Conservation (phyloP, 2,113 vertebrate genomes). For the Cervus canadensis region DNA sequence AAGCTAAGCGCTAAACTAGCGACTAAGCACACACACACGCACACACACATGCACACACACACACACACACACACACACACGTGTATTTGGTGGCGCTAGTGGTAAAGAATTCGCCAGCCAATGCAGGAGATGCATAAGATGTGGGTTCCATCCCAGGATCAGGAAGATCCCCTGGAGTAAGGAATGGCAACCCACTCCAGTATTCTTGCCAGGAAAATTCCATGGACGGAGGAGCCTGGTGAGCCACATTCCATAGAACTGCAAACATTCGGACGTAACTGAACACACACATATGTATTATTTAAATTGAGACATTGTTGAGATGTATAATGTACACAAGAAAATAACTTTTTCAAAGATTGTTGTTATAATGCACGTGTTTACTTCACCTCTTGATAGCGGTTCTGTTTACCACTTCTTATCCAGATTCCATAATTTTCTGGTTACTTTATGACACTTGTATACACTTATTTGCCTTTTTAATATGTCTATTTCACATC, state of each 20-base stretch:
- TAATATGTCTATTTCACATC: not conserved
- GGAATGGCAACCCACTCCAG: not conserved
- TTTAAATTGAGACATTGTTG: not conserved
- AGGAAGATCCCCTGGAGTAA: not conserved
- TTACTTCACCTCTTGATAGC: not conserved
- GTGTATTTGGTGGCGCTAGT: not conserved
- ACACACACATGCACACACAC: too few species aligned
- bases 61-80: not conserved
- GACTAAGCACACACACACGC: too few species aligned
- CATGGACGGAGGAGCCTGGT: not conserved
- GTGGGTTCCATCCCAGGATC: not conserved
- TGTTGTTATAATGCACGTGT: not conserved
- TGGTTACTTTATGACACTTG: not conserved
- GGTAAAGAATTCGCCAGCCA: not conserved
- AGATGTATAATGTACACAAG: not conserved
- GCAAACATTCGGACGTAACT: not conserved
- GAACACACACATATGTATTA: accelerated
- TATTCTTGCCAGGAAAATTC: not conserved
- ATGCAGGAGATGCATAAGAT: not conserved
- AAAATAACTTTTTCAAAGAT: not conserved
- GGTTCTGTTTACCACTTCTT: not conserved
- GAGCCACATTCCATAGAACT: not conserved
- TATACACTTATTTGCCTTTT: not conserved
- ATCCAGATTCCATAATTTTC: not conserved
- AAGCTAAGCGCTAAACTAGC: too few species aligned